A percentile compares a stretch with the other conserved stretches of the same genome.
Evolutionary conservation across 2,888 invertebrate genomes (phyloP).

Genomic region (Hofmannophila pseudospretella): DNA sequence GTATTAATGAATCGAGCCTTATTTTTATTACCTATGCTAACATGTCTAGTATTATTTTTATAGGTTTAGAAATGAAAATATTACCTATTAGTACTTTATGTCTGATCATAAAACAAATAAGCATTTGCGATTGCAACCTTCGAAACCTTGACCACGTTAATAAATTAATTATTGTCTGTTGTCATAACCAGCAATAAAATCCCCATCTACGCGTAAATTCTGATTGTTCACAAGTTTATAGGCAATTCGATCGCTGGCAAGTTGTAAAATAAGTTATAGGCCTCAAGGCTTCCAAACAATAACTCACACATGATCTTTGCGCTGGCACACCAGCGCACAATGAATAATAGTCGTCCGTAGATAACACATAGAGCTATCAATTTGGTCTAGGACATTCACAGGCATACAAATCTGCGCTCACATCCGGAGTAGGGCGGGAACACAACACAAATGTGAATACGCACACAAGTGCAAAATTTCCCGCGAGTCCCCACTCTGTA

Average conservation of each 20-base stretch:
- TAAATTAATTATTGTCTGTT: slow-evolving; percentile 54
- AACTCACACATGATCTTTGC: slow-evolving; percentile 33
- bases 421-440: slow-evolving; percentile 69
- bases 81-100: no score
- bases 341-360: slow-evolving; percentile 33
- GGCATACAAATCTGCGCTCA: slow-evolving; percentile 64
- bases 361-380: slow-evolving; percentile 62
- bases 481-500: slow-evolving; percentile 41
- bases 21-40: neutral
- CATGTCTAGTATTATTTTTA: slow-evolving; percentile 2
- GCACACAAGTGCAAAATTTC: slow-evolving; percentile 44
- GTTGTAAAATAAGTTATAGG: slow-evolving; percentile 64
- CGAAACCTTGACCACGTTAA: slow-evolving; percentile 49
- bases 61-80: no score
- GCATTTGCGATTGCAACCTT: slow-evolving; percentile 10
- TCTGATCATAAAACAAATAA: slow-evolving; percentile 8
- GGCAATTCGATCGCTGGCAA: slow-evolving; percentile 54
- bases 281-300: slow-evolving; percentile 46
- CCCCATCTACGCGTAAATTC: slow-evolving; percentile 51
- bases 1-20: slow-evolving; percentile 18
- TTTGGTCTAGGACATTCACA: slow-evolving; percentile 68
- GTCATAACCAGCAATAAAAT: slow-evolving; percentile 44
- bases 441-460: slow-evolving; percentile 35
- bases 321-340: slow-evolving; percentile 38
- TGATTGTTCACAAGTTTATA: slow-evolving; percentile 64